Percentiles rank a stretch among this genome's conserved stretches.
These are phyloP conservation scores for Peromyscus attwateri DNA, from an alignment of 2,797 vertebrate species.

Conservation along the genomic window DNA sequence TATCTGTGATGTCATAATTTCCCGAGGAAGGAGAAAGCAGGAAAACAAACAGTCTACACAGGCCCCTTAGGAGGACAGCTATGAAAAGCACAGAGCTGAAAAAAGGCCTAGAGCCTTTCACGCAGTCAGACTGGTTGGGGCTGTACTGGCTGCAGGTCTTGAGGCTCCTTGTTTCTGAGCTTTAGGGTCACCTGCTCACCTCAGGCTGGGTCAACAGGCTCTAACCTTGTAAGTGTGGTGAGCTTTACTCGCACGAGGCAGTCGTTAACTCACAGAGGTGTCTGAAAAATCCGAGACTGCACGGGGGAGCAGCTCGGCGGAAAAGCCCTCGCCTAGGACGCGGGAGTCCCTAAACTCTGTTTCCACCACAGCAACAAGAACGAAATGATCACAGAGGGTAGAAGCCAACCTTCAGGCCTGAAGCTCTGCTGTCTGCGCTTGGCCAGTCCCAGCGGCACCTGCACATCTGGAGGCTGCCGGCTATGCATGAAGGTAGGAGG, in stretches of 20 bases:
- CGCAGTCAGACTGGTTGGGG: background rate
- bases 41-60: background rate
- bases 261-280: background rate
- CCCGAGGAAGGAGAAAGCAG: background rate
- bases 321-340: background rate
- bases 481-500: background rate
- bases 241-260: background rate
- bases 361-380: background rate
- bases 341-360: background rate
- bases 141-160: background rate
- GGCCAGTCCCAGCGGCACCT: too few relatives aligned
- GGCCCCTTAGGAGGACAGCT: background rate
- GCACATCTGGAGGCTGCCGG: background rate
- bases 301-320: background rate
- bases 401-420: background rate
- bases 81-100: background rate
- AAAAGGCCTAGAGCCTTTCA: background rate
- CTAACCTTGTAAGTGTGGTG: background rate
- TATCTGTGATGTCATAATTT: background rate
- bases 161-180: background rate
- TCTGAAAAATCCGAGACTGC: background rate
- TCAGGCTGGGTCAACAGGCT: background rate
- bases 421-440: fast-evolving
- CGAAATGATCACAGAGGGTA: background rate
- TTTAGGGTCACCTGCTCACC: background rate